Percentiles rank a stretch among this genome's conserved stretches.
phyloP scores from a whole-genome alignment of 2,888 invertebrate species.

The Drosophila eohydei region DNA sequence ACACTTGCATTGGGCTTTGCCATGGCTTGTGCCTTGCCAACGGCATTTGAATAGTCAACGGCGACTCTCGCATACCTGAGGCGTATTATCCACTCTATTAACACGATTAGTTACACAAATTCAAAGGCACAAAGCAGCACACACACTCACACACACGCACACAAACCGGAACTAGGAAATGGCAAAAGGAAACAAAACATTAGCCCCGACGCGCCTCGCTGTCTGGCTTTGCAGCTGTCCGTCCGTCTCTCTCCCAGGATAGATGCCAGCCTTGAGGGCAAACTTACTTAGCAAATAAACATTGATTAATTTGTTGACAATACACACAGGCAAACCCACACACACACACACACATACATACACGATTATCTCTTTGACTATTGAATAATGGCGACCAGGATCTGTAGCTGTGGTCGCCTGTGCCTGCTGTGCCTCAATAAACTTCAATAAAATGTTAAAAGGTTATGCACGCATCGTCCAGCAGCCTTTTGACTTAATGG shows the following conservation, averaged over 20 bases:
- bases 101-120: conserved; percentile 81
- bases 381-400: conserved; percentile 72
- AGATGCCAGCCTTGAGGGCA: conserved; percentile 65
- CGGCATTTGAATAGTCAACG: conserved; percentile 56
- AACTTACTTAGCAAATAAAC: conserved; percentile 83
- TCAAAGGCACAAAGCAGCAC: conserved; percentile 68
- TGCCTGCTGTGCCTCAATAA: conserved; percentile 62
- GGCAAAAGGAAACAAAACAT: conserved; percentile 77
- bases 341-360: conserved; percentile 17
- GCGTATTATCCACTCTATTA: conserved; percentile 81
- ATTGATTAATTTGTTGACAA: conserved; percentile 84
- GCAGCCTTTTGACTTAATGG: conserved; percentile 72
- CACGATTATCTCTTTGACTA: conserved; percentile 57
- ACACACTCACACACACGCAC: conserved; percentile 17
- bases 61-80: conserved; percentile 71
- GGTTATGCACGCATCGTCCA: conserved; percentile 70
- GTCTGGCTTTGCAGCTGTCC: conserved; percentile 23
- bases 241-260: conserved; percentile 39
- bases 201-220: conserved; percentile 46
- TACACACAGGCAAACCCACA: conserved; percentile 51
- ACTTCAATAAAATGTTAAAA: conserved; percentile 79
- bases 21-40: conserved; percentile 47
- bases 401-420: conserved; percentile 26
- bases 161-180: conserved; percentile 65
- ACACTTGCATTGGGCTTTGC: conserved; percentile 56